phyloP scores from a whole-genome alignment of 2,113 vertebrate genomes.

The Ptyas mucosa region DNA sequence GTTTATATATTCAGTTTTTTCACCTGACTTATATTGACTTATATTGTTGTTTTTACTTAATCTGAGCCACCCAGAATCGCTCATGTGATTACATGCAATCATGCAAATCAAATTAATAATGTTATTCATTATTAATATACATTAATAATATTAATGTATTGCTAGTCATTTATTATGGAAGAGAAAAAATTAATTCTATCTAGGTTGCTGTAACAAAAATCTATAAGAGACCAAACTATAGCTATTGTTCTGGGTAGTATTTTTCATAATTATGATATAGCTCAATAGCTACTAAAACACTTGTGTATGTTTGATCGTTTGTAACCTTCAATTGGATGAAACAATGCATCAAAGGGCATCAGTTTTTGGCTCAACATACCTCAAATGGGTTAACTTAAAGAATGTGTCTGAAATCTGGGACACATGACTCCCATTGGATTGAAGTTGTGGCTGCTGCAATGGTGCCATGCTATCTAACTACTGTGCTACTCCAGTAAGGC shows the following conservation, averaged over 20 bases:
- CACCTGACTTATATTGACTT: not conserved
- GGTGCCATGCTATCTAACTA: not conserved
- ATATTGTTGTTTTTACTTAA: not conserved
- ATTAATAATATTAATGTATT: not conserved
- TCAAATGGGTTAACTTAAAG: not conserved
- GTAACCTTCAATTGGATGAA: too few relatives aligned
- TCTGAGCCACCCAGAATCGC: not conserved
- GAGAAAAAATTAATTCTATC: not conserved
- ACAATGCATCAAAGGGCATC: not conserved
- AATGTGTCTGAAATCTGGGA: not conserved
- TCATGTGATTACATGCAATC: not conserved
- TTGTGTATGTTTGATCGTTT: too few relatives aligned
- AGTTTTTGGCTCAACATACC: not conserved
- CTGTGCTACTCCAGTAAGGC: not conserved
- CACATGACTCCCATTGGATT: not conserved
- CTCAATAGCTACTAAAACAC: not conserved
- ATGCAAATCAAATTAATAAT: not conserved
- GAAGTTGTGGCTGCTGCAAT: not conserved
- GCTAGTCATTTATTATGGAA: not conserved
- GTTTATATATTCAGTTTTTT: not conserved
- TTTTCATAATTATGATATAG: not conserved
- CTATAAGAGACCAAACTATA: not conserved
- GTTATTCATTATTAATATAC: not conserved
- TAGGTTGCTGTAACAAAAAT: not conserved
- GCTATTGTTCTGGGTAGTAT: not conserved